Percentiles rank a stretch among this genome's conserved stretches.
Conservation (phyloP, 2,797 vertebrate genomes). For the Syncerus caffer region DNA sequence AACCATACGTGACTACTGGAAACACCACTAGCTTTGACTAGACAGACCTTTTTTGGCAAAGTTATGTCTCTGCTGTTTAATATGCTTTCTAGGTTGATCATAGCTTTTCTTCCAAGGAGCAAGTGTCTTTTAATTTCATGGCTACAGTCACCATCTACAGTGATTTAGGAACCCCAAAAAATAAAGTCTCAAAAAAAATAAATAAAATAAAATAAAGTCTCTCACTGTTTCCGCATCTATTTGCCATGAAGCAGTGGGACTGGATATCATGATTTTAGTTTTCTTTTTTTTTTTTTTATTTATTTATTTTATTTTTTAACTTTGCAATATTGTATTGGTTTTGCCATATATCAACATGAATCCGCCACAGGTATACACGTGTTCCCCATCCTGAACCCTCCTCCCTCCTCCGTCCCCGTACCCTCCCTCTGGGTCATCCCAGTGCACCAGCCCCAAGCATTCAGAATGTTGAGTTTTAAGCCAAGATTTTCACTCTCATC, state of each 20-base stretch:
- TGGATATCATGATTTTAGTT: neutral
- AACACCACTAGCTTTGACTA: neutral
- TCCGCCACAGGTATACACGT: no score
- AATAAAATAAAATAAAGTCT: neutral
- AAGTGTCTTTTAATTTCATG: neutral
- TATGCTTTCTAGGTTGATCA: neutral
- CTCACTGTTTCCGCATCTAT: neutral
- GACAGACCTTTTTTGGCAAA: neutral
- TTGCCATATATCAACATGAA: no score
- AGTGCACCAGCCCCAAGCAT: no score
- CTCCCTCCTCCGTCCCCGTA: no score
- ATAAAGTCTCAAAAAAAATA: neutral
- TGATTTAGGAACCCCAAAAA: neutral
- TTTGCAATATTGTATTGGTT: no score
- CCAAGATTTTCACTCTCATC: no score
- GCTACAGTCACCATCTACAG: neutral
- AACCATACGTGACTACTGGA: neutral
- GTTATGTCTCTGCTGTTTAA: neutral
- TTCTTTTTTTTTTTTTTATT: neutral
- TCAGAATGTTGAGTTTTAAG: neutral
- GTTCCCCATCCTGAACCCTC: no score
- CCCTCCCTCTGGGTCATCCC: no score
- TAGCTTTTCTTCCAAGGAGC: neutral
- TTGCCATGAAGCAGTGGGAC: neutral
- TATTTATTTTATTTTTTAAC: no score